phyloP scores from a whole-genome alignment of 2,797 vertebrate species.

The Sebastes elongatus region DNA sequence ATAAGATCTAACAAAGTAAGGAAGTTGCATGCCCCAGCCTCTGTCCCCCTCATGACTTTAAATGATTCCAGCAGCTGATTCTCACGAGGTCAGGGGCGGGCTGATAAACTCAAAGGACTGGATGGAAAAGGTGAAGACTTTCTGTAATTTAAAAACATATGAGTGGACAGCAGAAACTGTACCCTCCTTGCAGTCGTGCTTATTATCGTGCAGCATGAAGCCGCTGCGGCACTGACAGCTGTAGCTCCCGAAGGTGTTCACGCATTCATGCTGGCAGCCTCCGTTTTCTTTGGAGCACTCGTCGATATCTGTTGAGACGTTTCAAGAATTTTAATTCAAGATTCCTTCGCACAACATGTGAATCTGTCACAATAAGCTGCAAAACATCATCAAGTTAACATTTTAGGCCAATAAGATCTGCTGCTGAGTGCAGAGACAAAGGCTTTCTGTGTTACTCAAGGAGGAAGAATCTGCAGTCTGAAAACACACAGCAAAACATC shows the following conservation, averaged over 20 bases:
- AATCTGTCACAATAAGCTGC: background rate
- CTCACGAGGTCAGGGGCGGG: background rate
- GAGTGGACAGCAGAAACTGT: background rate
- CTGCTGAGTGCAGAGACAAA: background rate
- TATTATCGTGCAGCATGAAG: slow-evolving; percentile 93
- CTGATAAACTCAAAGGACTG: background rate
- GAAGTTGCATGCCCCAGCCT: background rate
- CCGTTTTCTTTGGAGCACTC: slow-evolving; percentile 97
- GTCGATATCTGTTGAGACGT: slow-evolving; percentile 88
- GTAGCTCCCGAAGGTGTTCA: slow-evolving; percentile 97
- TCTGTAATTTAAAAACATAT: background rate
- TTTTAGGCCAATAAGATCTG: background rate
- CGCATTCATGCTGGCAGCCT: slow-evolving; percentile 96
- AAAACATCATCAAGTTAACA: background rate
- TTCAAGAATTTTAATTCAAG: background rate
- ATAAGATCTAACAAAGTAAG: background rate
- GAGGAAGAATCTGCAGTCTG: background rate
- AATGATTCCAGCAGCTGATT: background rate
- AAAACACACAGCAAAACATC: background rate
- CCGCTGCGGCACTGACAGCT: slow-evolving; percentile 94
- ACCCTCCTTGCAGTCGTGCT: slow-evolving; percentile 99
- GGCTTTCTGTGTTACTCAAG: background rate
- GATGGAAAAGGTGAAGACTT: background rate
- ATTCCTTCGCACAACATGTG: background rate
- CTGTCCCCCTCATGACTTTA: background rate